Evolutionary conservation across 2,888 invertebrate species (phyloP).

Genomic region (Temnothorax unifasciatus): DNA sequence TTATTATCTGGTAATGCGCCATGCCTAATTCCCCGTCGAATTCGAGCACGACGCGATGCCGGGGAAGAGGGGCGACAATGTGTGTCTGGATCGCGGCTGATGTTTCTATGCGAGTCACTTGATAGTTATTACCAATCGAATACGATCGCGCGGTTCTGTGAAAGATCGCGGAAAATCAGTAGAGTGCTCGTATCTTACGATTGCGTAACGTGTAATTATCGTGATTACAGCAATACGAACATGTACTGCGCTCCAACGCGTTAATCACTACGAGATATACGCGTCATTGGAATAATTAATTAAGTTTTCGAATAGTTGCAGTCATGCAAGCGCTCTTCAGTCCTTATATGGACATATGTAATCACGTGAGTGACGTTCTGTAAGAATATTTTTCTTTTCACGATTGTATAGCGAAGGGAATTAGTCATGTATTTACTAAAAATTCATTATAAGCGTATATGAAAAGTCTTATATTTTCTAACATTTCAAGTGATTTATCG

Average conservation of each 20-base stretch:
- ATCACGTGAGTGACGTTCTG: neutral
- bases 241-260: constrained; percentile 2
- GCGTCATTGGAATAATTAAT: constrained; percentile 47
- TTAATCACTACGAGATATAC: constrained; percentile 36
- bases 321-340: neutral
- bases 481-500: neutral
- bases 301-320: neutral
- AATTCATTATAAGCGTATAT: neutral
- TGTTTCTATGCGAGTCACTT: neutral
- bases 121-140: constrained; percentile 18
- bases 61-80: neutral
- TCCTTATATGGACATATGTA: neutral
- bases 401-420: neutral
- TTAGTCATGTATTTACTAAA: neutral
- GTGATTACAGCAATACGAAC: constrained; percentile 25
- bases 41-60: constrained; percentile 3
- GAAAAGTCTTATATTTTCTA: neutral
- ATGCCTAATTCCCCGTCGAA: constrained; percentile 46
- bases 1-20: constrained; percentile 58
- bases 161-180: constrained; percentile 20
- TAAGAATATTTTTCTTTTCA: neutral
- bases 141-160: neutral
- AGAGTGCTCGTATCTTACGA: neutral
- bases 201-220: constrained; percentile 41
- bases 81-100: neutral